Percentiles rank a stretch among this genome's conserved stretches.
Evolutionary conservation across 92 coral and sea anemone species (phyloP).

Genomic region (Ricordea florida): DNA sequence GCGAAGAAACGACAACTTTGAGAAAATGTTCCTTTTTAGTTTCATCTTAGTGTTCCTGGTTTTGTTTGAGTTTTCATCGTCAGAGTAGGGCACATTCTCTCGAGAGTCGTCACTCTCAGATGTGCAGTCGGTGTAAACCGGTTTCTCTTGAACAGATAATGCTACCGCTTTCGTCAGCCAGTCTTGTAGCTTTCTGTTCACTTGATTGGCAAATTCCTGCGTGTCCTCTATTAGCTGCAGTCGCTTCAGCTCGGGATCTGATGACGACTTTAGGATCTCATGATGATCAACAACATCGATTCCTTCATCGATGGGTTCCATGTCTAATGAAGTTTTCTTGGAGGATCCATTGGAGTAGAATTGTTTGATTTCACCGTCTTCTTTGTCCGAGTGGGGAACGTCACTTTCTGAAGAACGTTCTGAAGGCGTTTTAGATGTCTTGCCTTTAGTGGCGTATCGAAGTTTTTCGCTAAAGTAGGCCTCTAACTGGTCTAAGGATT

Average conservation of each 20-base stretch:
- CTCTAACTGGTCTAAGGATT: slow-evolving; percentile 75
- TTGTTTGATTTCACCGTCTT: slow-evolving; percentile 38
- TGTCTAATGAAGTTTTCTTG: slow-evolving; percentile 34
- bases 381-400: slow-evolving; percentile 39
- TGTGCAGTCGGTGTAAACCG: too few relatives aligned
- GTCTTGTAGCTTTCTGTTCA: slow-evolving; percentile 47
- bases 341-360: slow-evolving; percentile 22
- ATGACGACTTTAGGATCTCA: background rate
- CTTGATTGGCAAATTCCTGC: slow-evolving; percentile 57
- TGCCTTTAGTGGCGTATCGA: slow-evolving; percentile 46
- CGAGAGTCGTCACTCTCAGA: slow-evolving; percentile 32
- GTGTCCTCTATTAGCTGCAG: slow-evolving; percentile 22
- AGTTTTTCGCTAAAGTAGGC: slow-evolving; percentile 78
- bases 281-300: slow-evolving; percentile 9
- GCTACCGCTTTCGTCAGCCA: slow-evolving; percentile 63
- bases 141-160: slow-evolving; percentile 47
- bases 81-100: slow-evolving; percentile 7
- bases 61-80: slow-evolving; percentile 13
- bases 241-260: slow-evolving; percentile 2
- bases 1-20: slow-evolving; percentile 17
- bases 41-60: background rate
- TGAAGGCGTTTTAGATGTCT: slow-evolving; percentile 30
- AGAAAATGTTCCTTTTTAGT: slow-evolving; percentile 11
- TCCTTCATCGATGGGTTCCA: slow-evolving; percentile 19
- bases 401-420: slow-evolving; percentile 52